Base-by-base conservation (phyloP, 2,113 vertebrate genomes). In the Polypterus bichir region DNA sequence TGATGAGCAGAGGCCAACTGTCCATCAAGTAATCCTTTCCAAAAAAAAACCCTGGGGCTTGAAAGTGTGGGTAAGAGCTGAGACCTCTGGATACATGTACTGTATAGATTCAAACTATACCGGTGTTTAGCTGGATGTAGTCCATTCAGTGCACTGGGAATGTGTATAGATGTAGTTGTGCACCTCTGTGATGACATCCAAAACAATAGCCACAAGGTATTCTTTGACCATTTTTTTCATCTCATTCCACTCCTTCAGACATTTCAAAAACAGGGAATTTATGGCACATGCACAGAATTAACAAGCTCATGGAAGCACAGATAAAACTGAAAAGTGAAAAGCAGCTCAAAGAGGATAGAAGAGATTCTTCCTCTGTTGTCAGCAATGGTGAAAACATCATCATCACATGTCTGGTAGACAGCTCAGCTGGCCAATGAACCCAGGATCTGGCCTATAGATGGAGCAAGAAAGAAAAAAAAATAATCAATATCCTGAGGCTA, bases 191-290 rank as follows among this genome's bases (percentile, higher is more conserved):
- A 65, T 60, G 60, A 70, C 46, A 65, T 60, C 49, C 8, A 69
- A 9, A 11, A 62, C 6, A 63, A 69, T 2, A 61, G 45, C 4
- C 64, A 69, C 64, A 65, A 66, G 48, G 67, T 66, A 9, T 61
- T 62, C 46, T 66, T 62, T 66, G 66, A 71, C 55, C 54, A 57
- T 48, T 59, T 62, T 4, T 68, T 71, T 9, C 64, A 64, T 11
- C 59, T 9, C 51, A 66, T 71, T 49, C 64, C 66, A 46, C 48
- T 66, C 9, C 4, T 68, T 62, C 5, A 68, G 64, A 3, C 48
- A 3, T 27, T 71, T 11, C 3, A 61, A 61, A 4, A 11, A 10
- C 48, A 61, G 1, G 66, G 47, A 49, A 71, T 68, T n/a, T 57
- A 68, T 46, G 48, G 10, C 48, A 71, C 60, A 54, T 67, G 60